Base-by-base conservation (phyloP, 2,113 vertebrate genomes). In the Caranx ignobilis region DNA sequence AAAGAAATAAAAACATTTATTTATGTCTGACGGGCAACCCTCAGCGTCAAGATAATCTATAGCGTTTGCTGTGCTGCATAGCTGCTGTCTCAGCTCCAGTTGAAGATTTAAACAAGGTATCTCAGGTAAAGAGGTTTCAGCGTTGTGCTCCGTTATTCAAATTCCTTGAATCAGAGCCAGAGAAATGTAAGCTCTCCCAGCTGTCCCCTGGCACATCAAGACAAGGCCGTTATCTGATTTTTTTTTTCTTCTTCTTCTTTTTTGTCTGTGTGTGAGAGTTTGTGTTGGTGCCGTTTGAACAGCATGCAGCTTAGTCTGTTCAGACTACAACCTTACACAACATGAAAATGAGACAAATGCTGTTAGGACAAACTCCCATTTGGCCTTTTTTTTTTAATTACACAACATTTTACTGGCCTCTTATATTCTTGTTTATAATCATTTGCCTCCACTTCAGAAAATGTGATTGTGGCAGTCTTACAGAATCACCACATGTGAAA, bases 151-250 rank as follows among this genome's bases (percentile, higher is more conserved):
- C 21, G 18, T 47, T 34, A 71, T 61, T 84, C 45, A 47, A 80
- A 94, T 94, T 93, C 91, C 92, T 92, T 91, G 88, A 92, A 76
- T 54, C 1, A 1, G 60, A 82, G 91, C 90, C 91, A 93, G 78
- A 78, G 84, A 90, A 88, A 89, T 90, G 82, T 78, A 82, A 90
- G 84, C 84, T 75, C 82, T 86, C 77, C 60, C 89, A 90, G 88
- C 91, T 93, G 90, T 92, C 91, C 89, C 85, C 64, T 84, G 90
- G 91, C 83, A 90, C 87, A 92, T 91, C 81, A 57, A 88, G 75
- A 83, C 84, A 72, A 85, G 90, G 81, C 70, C 78, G 81, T 88
- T 86, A 92, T 94, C 88, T 68, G 89, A 90, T 92, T 87, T 79
- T 64, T 47, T 31, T 57, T 57, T 57, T 57, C 15, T 37, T 64